Evolutionary conservation across 1,140 invertebrate species (phyloP).

Genomic region (Rhynchophorus ferrugineus): DNA sequence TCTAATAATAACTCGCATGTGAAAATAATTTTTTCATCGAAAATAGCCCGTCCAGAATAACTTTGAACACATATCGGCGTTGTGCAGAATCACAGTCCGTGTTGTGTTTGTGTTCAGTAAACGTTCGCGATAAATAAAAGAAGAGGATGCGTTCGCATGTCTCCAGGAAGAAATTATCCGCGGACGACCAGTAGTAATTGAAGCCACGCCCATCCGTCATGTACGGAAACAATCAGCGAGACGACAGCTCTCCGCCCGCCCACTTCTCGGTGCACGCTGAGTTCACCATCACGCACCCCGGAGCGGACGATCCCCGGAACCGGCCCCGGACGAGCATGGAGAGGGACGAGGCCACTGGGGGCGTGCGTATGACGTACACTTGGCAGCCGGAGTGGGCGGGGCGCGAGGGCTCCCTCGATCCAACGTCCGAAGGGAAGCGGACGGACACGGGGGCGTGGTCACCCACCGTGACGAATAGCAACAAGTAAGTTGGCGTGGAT

Average conservation of each 20-base stretch:
- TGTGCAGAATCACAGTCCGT: no score
- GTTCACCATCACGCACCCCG: constrained; percentile 47
- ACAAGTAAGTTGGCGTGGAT: constrained; percentile 7
- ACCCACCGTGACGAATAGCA: constrained; percentile 10
- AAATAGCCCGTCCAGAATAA: no score
- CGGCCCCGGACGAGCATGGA: constrained; percentile 32
- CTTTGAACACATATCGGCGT: no score
- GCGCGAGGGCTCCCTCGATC: constrained; percentile 5
- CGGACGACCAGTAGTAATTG: no score
- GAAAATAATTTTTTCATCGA: no score
- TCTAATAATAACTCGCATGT: no score
- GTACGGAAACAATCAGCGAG: constrained; percentile 15
- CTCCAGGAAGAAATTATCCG: no score
- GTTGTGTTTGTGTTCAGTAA: no score
- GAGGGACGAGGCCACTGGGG: constrained; percentile 35
- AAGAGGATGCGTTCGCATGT: no score
- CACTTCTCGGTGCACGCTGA: constrained; percentile 54
- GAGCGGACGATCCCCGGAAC: constrained; percentile 26
- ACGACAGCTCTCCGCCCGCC: constrained; percentile 12
- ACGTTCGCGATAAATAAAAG: no score
- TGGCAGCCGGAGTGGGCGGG: constrained; percentile 31
- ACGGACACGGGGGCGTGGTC: constrained; percentile 3
- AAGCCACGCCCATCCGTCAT: constrained; percentile 10
- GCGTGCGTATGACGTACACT: constrained; percentile 47
- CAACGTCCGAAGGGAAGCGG: neutral